Evolutionary conservation across 1,140 invertebrate species (phyloP), one percentile per base, ranked within the genome.

Genomic region (Eumeta japonica): DNA sequence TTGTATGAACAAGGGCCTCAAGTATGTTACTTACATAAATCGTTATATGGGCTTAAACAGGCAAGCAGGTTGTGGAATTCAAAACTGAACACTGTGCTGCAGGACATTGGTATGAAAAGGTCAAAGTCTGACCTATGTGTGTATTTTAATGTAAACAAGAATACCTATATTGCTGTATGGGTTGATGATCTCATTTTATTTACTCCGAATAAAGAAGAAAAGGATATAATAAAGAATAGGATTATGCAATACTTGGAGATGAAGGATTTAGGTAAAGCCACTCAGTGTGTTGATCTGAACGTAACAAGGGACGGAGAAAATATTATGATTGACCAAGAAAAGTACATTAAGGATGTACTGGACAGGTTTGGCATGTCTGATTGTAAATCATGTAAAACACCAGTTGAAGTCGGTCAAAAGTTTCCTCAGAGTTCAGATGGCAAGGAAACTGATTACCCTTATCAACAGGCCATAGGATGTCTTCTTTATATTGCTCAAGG

Each of bases 11-110:
- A 38, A 32, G 45, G 37, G 17, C 9, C 10, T 11, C 15, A 52
- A 16, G 49, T 57, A 34, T 57, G 49, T 24, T 3, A 20, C 10
- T 32, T 57, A 15, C 30, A 41, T 11, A 57, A 52, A 20, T 50
- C 46, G 15, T 48, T n/a, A n/a, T n/a, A n/a, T n/a, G n/a, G n/a
- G n/a, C n/a, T n/a, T n/a, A n/a, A n/a, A n/a, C n/a, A n/a, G n/a
- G n/a, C 50, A 2, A 55, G 52, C 16, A 41, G 50, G 35, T n/a
- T 43, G 12, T 52, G 52, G 52, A 55, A 55, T 31, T 35, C 10
- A 1, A 52, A 50, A 15, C 16, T 55, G 10, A 43, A 32, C 9
- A 39, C 4, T 33, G 47, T 43, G 5, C 36, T 55, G 12, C n/a
- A 39, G 16, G 41, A 52, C 28, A 43, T 50, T 17, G 50, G 50